These are phyloP conservation scores for Rutilus rutilus DNA, from an alignment of 2,113 vertebrate genomes.

Conservation along the genomic window DNA sequence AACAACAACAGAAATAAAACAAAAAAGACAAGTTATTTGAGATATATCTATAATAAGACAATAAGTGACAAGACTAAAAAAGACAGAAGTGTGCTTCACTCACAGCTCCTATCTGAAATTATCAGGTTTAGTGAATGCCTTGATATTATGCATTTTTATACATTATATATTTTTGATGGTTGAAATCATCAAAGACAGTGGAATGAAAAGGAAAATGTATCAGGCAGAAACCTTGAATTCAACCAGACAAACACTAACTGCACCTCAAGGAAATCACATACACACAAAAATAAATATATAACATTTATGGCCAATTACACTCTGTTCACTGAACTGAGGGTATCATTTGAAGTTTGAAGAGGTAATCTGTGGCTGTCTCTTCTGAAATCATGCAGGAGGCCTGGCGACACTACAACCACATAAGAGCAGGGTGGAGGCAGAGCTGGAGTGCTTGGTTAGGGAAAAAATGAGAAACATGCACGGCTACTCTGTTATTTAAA, in stretches of 20 bases:
- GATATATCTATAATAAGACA: not conserved
- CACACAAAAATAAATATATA: conserved; percentile 41
- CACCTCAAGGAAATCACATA: conserved; percentile 12
- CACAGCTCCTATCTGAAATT: not conserved
- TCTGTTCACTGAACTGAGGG: conserved; percentile 31
- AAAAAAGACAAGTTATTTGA: conserved; percentile 25
- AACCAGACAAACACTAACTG: conserved; percentile 14
- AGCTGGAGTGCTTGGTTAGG: conserved; percentile 7
- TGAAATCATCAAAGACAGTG: conserved; percentile 31
- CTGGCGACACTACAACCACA: conserved; percentile 53
- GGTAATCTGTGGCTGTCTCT: conserved; percentile 49
- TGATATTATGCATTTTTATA: not conserved
- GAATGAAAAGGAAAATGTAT: conserved; percentile 9
- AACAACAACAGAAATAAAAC: conserved; percentile 35
- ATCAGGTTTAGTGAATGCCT: conserved; percentile 28
- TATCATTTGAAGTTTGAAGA: conserved; percentile 49
- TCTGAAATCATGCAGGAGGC: conserved; percentile 41
- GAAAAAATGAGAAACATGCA: conserved; percentile 46
- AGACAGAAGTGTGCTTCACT: not conserved
- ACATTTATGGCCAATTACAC: conserved; percentile 33
- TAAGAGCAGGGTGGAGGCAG: conserved; percentile 42
- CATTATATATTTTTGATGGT: not conserved
- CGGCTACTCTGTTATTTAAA: conserved; percentile 51
- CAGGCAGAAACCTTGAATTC: conserved; percentile 24
- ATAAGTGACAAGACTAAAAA: not conserved